These are phyloP conservation scores for Phthorimaea operculella DNA, from an alignment of 1,140 invertebrate species.

Conservation along the genomic window DNA sequence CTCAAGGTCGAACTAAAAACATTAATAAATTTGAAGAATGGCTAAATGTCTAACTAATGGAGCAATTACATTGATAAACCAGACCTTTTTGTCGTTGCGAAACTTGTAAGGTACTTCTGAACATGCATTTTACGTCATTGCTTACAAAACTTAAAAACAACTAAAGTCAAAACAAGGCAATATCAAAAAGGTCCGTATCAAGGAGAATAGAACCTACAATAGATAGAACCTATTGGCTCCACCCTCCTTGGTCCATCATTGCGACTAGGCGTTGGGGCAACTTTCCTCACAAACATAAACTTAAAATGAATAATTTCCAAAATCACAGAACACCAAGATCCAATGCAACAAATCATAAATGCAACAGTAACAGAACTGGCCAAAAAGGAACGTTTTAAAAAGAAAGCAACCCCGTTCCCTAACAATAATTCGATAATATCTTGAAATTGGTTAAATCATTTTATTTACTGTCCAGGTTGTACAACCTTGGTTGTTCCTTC, in stretches of 20 bases:
- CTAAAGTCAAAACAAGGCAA: slow-evolving; percentile 15
- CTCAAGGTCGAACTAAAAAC: slow-evolving; percentile 52
- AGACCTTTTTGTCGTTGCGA: slow-evolving; percentile 39
- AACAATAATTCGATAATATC: slow-evolving; percentile 61
- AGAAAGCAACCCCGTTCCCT: slow-evolving; percentile 62
- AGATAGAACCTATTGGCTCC: too few species aligned
- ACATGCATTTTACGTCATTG: neutral
- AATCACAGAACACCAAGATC: slow-evolving; percentile 37
- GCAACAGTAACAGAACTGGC: slow-evolving; percentile 37
- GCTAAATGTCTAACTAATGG: slow-evolving; percentile 64
- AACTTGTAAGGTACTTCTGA: neutral
- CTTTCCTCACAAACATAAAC: slow-evolving; percentile 52
- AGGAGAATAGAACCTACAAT: too few species aligned
- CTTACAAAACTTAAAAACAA: neutral
- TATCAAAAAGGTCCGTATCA: slow-evolving; percentile 40
- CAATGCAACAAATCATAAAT: slow-evolving; percentile 30
- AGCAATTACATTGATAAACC: slow-evolving; percentile 52
- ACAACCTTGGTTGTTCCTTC: slow-evolving; percentile 61
- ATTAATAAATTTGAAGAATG: slow-evolving; percentile 53
- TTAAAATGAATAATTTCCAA: slow-evolving; percentile 32
- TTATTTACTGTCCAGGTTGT: slow-evolving; percentile 52
- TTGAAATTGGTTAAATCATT: slow-evolving; percentile 63
- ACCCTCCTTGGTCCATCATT: slow-evolving; percentile 26
- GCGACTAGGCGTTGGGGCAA: slow-evolving; percentile 60
- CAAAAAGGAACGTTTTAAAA: slow-evolving; percentile 37